phyloP scores from a whole-genome alignment of 2,113 vertebrate species.

The Nestor notabilis region DNA sequence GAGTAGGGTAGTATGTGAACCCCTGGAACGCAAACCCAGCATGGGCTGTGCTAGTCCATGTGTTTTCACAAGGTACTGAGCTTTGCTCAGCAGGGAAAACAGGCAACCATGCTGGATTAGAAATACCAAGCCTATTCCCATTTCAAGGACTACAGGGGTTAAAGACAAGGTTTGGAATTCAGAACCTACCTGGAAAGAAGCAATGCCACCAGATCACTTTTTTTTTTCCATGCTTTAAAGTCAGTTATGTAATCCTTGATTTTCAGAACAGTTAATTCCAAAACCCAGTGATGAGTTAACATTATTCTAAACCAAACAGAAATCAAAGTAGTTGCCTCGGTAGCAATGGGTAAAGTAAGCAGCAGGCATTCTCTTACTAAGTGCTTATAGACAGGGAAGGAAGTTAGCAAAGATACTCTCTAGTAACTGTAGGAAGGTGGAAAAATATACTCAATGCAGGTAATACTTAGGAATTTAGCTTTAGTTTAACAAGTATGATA shows the following conservation, averaged over 20 bases:
- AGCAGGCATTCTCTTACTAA: neutral
- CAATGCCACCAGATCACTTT: neutral
- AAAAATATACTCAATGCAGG: neutral
- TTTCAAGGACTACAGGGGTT: neutral
- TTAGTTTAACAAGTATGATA: neutral
- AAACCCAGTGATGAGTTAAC: neutral
- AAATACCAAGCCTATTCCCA: neutral
- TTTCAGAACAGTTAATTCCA: neutral
- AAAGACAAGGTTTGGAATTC: neutral
- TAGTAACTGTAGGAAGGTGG: neutral
- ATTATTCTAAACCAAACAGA: neutral
- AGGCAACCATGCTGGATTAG: neutral
- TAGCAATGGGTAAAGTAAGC: neutral
- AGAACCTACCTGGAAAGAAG: neutral
- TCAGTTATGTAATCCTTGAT: neutral
- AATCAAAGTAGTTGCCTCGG: neutral
- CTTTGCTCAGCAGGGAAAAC: neutral
- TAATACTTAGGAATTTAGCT: neutral
- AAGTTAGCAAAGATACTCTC: neutral
- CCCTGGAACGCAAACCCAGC: neutral
- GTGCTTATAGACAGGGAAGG: neutral
- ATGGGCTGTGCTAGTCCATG: neutral
- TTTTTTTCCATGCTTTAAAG: neutral
- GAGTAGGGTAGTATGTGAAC: neutral
- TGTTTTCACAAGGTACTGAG: neutral